Conservation (phyloP, 1,140 invertebrate genomes). For the Dreissena rostriformis region DNA sequence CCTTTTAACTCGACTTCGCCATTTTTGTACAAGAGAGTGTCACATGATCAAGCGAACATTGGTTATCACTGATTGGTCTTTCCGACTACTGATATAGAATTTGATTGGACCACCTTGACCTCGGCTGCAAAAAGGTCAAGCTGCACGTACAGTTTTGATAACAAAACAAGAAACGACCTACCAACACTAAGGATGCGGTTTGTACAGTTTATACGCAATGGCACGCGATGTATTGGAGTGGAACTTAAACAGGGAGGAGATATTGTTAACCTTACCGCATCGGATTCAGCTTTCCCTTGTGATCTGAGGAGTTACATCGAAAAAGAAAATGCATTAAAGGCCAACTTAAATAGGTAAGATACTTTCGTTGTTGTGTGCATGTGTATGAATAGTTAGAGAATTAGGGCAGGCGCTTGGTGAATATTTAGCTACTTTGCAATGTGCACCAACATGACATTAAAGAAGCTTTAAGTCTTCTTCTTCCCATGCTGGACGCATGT, state of each 20-base stretch:
- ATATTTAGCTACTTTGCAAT: too few species aligned
- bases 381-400: neutral
- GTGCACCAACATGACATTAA: too few species aligned
- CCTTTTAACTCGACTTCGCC: too few species aligned
- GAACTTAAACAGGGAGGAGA: slow-evolving; percentile 69
- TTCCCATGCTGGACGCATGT: too few species aligned
- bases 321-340: slow-evolving; percentile 57
- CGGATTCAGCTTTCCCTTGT: slow-evolving; percentile 63
- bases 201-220: slow-evolving; percentile 71
- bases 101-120: too few species aligned
- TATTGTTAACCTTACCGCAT: slow-evolving; percentile 70
- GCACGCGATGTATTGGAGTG: slow-evolving; percentile 63
- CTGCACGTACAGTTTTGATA: too few species aligned
- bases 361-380: neutral
- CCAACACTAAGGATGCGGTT: slow-evolving; percentile 67
- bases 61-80: too few species aligned
- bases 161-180: slow-evolving; percentile 1
- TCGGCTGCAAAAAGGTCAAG: too few species aligned
- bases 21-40: slow-evolving; percentile 48
- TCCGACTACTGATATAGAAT: too few species aligned
- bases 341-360: slow-evolving; percentile 65
- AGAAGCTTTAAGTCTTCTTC: too few species aligned
- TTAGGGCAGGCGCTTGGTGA: too few species aligned
- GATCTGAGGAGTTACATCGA: slow-evolving; percentile 73
- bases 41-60: slow-evolving; percentile 25